Conservation (phyloP, 2,113 vertebrate genomes). For the Tachycineta bicolor region DNA sequence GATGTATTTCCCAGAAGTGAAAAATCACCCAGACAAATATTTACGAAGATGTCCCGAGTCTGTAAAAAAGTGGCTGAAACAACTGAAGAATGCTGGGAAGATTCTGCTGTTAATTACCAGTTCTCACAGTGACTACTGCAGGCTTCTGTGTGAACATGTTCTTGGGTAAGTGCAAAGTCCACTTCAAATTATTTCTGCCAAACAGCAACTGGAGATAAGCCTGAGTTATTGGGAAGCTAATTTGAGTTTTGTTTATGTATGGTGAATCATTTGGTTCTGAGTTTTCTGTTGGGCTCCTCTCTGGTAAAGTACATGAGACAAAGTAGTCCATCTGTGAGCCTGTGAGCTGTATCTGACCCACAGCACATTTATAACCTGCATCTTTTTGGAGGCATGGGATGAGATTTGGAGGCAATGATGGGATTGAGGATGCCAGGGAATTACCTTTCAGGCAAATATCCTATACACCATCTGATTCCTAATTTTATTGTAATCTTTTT, state of each 20-base stretch:
- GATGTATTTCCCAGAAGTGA: conserved; percentile 92
- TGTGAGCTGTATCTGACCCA: background rate
- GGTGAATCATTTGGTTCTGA: background rate
- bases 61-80: conserved; percentile 88
- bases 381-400: background rate
- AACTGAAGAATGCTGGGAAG: conserved; percentile 88
- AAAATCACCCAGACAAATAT: conserved; percentile 87
- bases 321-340: background rate
- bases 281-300: background rate
- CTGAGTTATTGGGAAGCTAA: background rate
- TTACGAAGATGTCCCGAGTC: conserved; percentile 87
- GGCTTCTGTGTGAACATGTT: conserved; percentile 88
- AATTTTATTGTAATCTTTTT: background rate
- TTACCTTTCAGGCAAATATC: background rate
- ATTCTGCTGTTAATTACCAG: conserved; percentile 91
- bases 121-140: conserved; percentile 96
- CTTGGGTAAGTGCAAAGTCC: conserved; percentile 82
- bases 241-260: background rate
- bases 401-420: background rate
- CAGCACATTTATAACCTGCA: background rate
- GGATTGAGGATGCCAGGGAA: background rate
- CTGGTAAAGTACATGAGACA: background rate
- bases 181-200: background rate
- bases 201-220: background rate
- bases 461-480: background rate